Base-by-base conservation (phyloP, 30 jellyfish, hydroid and myxozoan species). In the Aurelia sp. region DNA sequence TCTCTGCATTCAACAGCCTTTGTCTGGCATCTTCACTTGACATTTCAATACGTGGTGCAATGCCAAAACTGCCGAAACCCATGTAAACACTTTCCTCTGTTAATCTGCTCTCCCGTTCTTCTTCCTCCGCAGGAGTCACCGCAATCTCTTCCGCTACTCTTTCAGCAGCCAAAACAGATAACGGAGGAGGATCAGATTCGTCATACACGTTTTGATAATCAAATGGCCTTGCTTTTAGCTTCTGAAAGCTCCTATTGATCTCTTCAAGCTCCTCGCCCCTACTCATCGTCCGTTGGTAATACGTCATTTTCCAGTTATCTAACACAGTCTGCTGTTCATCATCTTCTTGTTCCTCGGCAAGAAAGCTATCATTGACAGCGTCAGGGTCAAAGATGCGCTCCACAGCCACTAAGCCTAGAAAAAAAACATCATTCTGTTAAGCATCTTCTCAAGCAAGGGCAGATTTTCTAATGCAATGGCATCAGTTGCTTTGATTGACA, bases 261-360 rank as follows among this genome's bases (percentile, higher is more conserved):
- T 53, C 85, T 19, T 87, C 92, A 38, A 88, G 86, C 59, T 93
- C 89, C 33, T 88, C 89, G 15, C 88, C 50, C 53, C 96, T 72
- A 44, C 85, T 64, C 30, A 93, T 58, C 16, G 98, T 81, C 60
- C 91, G 68, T 63, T 93, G 97, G 57, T 70, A 93, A 88, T 65
- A 88, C 0, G 91, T 80, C 72, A 93, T 35, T 73, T 93, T 93
- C 98, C 98, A 93, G 68, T 76, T 67, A 19, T 93, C 97, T 33
- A 20, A 24, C 44, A 48, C 58, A n/a, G 8, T 41, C 2, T 60
- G 71, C 44, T 88, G 80, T 18, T 77, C 88, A 4, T 51, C 79
- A 18, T 67, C 86, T 15, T 68, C 89, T 21, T 70, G 74, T 15
- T 35, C 79, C 3, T 57, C 72, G 12, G 13, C 22, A 51, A 41